Conservation (phyloP, 2,888 invertebrate genomes). For the Chaetogeoica ovagalla region DNA sequence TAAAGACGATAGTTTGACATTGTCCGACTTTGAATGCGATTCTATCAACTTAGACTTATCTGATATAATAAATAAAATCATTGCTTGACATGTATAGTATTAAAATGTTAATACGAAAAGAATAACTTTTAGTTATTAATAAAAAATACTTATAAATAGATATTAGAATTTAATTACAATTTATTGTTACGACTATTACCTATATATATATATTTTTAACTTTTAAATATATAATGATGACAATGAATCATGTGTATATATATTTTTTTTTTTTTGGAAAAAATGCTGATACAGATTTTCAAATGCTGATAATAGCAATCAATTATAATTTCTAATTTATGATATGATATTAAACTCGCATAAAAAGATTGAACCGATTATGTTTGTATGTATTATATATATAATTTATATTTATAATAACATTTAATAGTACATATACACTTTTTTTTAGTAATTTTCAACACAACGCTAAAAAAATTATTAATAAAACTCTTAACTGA, state of each 20-base stretch:
- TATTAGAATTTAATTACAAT: too few species aligned
- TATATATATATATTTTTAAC: not conserved
- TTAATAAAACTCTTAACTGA: too few species aligned
- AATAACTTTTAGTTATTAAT: not conserved
- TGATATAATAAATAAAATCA: conserved; percentile 43
- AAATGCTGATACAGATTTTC: not conserved
- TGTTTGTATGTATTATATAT: too few species aligned
- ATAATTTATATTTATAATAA: too few species aligned
- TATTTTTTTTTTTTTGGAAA: not conserved
- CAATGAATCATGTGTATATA: not conserved
- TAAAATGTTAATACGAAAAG: too few species aligned
- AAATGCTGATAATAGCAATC: not conserved
- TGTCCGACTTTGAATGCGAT: conserved; percentile 55
- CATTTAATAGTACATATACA: too few species aligned
- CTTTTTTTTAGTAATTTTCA: too few species aligned
- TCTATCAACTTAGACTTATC: conserved; percentile 52
- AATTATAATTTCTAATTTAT: not conserved
- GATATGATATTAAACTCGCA: not conserved
- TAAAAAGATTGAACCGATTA: too few species aligned
- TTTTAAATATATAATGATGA: not conserved
- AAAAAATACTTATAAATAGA: too few species aligned
- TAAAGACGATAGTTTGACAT: conserved; percentile 51
- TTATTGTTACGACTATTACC: too few species aligned
- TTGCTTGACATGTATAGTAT: not conserved
- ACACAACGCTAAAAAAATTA: too few species aligned